Evolutionary conservation across 2,888 invertebrate species (phyloP), one percentile per base, ranked within the genome.

Genomic region (Rhagonycha fulva): DNA sequence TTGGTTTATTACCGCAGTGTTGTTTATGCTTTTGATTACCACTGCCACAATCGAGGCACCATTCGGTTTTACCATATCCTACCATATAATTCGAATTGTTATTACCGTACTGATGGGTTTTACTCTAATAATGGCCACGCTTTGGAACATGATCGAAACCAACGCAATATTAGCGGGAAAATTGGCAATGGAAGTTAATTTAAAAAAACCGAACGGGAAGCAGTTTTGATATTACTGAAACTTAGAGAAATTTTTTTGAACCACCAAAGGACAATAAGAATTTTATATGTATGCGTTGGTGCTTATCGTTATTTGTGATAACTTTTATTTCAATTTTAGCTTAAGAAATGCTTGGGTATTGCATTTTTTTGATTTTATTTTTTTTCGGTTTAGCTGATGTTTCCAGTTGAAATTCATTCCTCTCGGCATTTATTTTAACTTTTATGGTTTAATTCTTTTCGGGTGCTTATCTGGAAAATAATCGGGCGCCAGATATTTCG

Each of bases 121-220:
- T 84, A 91, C 91, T 78, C 80, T 94, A 14, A 90, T 95, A 80
- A 95, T 95, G 96, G 94, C 93, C 32, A 91, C 94, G 0, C 85
- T 96, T 79, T 96, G 96, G 96, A 94, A 95, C 85, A 91, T 90
- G 80, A 94, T 95, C 79, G 96, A 96, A 86, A 90, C 90, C 81
- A 94, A 96, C 87, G 94, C 94, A 62, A 89, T 95, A 14, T 90
- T 93, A 82, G 93, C 95, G n/a, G 94, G 94, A 9, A 91, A 93
- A 83, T 89, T 91, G 72, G 92, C 92, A 1, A 92, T 96, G 90
- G 91, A 94, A 83, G 90, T 94, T 82, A 88, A 88, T 71, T 86
- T 87, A 74, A 83, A 79, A 76, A n/a, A 14, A 14, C 7, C n/a
- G 7, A 68, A 32, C 14, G 28, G 14, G 5, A 26, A 66, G 11